Percentiles rank a stretch among this genome's conserved stretches.
These are phyloP conservation scores for Thunnus thynnus DNA, from an alignment of 2,113 vertebrate species.

Conservation along the genomic window DNA sequence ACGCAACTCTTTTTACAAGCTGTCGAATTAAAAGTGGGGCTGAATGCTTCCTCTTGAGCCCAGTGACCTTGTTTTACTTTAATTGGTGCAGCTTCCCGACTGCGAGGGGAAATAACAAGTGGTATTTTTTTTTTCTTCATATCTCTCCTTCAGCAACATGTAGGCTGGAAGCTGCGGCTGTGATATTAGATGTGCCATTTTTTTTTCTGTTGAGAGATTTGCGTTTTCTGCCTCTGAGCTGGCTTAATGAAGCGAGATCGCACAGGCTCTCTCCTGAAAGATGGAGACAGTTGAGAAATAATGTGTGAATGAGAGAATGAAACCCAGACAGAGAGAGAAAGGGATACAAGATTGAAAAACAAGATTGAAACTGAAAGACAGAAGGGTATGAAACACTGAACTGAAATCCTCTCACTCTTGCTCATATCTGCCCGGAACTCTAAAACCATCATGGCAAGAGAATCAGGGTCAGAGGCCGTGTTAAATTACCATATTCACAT, in stretches of 20 bases:
- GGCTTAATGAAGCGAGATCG: slow-evolving; percentile 56
- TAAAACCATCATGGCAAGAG: slow-evolving; percentile 16
- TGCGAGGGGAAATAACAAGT: slow-evolving; percentile 47
- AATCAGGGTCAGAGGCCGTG: slow-evolving; percentile 41
- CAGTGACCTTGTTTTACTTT: slow-evolving; percentile 67
- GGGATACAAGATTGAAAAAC: slow-evolving; percentile 23
- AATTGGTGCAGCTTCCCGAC: slow-evolving; percentile 45
- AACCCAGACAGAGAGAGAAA: background rate
- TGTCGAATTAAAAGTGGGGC: slow-evolving; percentile 41
- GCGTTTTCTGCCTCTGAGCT: slow-evolving; percentile 45
- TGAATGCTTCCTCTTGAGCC: slow-evolving; percentile 54
- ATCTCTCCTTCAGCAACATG: slow-evolving; percentile 28
- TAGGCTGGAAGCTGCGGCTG: slow-evolving; percentile 8
- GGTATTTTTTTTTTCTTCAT: background rate
- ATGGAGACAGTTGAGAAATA: slow-evolving; percentile 10
- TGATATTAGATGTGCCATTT: slow-evolving; percentile 31
- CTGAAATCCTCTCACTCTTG: slow-evolving; percentile 7
- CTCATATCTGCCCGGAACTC: slow-evolving; percentile 22
- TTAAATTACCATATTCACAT: slow-evolving; percentile 67
- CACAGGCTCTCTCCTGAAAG: background rate
- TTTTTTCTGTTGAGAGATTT: slow-evolving; percentile 38
- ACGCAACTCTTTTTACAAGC: slow-evolving; percentile 31
- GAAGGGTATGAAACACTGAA: background rate
- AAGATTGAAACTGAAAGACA: slow-evolving; percentile 14
- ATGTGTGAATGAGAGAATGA: slow-evolving; percentile 4